Evolutionary conservation across 2,797 vertebrate species (phyloP).

Genomic region (Syngnathus acus): DNA sequence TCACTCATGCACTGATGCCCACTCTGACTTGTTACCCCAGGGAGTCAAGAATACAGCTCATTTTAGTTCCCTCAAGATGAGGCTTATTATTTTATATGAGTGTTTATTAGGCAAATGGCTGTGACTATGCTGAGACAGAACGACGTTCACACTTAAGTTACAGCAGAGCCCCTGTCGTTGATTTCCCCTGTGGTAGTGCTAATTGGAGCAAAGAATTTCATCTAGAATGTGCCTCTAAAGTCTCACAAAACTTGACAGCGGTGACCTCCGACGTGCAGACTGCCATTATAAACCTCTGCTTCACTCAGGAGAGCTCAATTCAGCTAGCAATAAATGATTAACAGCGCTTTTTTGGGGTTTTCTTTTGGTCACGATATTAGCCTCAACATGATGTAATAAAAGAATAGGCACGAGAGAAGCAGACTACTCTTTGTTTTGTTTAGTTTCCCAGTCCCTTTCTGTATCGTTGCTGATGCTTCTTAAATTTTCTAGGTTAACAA

Average conservation of each 20-base stretch:
- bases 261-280: background rate
- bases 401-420: background rate
- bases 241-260: background rate
- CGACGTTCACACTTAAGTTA: background rate
- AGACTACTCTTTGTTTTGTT: background rate
- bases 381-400: background rate
- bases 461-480: background rate
- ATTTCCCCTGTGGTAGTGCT: background rate
- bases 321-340: background rate
- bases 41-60: slow-evolving; percentile 25
- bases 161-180: background rate
- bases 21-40: background rate
- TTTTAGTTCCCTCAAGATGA: slow-evolving; percentile 15
- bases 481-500: background rate
- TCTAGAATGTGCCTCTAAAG: background rate
- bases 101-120: background rate
- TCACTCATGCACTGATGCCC: slow-evolving; percentile 21
- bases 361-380: background rate
- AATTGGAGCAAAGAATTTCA: background rate
- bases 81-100: slow-evolving; percentile 2
- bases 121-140: background rate
- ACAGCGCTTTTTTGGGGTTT: background rate
- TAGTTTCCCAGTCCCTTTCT: background rate
- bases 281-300: background rate
- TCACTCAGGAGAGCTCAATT: background rate